A percentile compares a stretch with the other conserved stretches of the same genome.
Evolutionary conservation across 2,888 invertebrate genomes (phyloP).

Genomic region (Azorinus chamasolen): DNA sequence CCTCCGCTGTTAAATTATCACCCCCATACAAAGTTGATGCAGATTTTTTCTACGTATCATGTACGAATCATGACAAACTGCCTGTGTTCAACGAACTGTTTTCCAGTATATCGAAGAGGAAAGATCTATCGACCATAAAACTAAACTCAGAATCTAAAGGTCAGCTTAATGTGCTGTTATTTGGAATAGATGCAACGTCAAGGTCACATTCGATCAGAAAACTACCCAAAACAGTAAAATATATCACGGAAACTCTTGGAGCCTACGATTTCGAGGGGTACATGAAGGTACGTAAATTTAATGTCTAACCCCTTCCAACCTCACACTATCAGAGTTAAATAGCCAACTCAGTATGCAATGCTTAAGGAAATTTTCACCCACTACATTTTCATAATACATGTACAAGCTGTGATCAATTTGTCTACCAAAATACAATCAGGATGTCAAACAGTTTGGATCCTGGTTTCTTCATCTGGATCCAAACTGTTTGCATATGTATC

Average conservation of each 20-base stretch:
- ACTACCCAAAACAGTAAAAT: slow-evolving; percentile 62
- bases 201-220: slow-evolving; percentile 62
- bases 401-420: too few relatives aligned
- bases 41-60: slow-evolving; percentile 56
- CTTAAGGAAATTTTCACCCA: too few relatives aligned
- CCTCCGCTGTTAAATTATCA: slow-evolving; percentile 21
- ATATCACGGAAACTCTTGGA: slow-evolving; percentile 47
- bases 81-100: slow-evolving; percentile 37
- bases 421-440: too few relatives aligned
- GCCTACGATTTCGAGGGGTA: slow-evolving; percentile 63
- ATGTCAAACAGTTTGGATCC: too few relatives aligned
- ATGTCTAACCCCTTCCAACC: too few relatives aligned
- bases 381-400: too few relatives aligned
- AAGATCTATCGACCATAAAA: neutral
- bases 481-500: too few relatives aligned
- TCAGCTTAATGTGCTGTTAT: slow-evolving; percentile 56
- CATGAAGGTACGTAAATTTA: slow-evolving; percentile 54
- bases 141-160: slow-evolving; percentile 34
- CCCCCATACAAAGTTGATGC: slow-evolving; percentile 46
- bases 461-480: too few relatives aligned
- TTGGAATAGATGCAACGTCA: slow-evolving; percentile 68
- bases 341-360: too few relatives aligned
- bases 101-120: slow-evolving; percentile 21
- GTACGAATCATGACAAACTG: slow-evolving; percentile 13
- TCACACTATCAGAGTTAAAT: too few relatives aligned